These are phyloP conservation scores for Aotus griseimembra DNA, from an alignment of 2,797 vertebrate genomes.

Conservation along the genomic window DNA sequence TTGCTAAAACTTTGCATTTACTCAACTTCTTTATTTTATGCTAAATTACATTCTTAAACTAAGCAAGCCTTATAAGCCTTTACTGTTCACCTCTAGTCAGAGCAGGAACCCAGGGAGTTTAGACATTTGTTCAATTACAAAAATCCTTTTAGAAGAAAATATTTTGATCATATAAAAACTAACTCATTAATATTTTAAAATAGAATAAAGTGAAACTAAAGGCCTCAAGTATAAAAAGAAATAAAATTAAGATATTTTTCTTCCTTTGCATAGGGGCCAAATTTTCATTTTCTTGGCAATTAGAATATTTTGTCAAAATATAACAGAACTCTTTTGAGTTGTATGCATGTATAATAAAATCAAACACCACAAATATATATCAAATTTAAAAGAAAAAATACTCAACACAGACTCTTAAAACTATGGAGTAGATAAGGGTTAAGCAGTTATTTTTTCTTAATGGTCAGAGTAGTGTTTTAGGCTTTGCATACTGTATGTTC, in stretches of 20 bases:
- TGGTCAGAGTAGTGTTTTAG: not conserved
- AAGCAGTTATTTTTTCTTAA: not conserved
- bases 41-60: not conserved
- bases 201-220: not conserved
- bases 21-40: not conserved
- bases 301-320: not conserved
- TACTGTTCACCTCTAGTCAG: too few species aligned
- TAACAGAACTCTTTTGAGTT: not conserved
- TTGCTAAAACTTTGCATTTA: not conserved
- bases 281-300: not conserved
- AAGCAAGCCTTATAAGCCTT: not conserved
- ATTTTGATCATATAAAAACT: not conserved
- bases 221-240: not conserved
- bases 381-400: not conserved
- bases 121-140: not conserved
- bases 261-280: not conserved
- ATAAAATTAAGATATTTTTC: not conserved
- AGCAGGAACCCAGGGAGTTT: not conserved
- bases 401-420: not conserved
- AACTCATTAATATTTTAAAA: not conserved
- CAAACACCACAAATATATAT: not conserved
- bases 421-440: not conserved
- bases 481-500: not conserved
- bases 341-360: not conserved
- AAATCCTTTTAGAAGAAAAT: not conserved